phyloP scores from a whole-genome alignment of 2,888 invertebrate species.

The Drosophila birchii region DNA sequence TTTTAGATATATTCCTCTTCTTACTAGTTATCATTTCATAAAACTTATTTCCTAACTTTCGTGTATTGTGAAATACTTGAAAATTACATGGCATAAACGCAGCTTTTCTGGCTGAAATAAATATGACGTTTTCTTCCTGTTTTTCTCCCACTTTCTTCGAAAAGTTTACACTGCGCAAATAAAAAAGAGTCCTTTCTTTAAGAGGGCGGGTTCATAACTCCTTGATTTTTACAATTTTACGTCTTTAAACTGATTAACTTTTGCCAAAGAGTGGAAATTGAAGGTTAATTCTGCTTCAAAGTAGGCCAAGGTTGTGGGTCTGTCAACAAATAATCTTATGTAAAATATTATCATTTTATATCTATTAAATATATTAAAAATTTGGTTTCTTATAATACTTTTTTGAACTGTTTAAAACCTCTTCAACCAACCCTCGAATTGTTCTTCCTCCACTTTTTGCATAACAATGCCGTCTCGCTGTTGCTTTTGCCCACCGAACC shows the following conservation, averaged over 20 bases:
- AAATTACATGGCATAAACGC: not conserved
- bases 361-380: not conserved
- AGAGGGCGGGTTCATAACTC: not conserved
- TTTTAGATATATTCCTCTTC: no score
- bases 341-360: not conserved
- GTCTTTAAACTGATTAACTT: not conserved
- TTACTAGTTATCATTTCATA: no score
- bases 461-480: slow-evolving; percentile 56
- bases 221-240: no score
- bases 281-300: not conserved
- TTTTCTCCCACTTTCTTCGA: slow-evolving; percentile 4
- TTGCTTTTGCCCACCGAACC: slow-evolving; percentile 36
- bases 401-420: not conserved
- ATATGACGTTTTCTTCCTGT: slow-evolving; percentile 11
- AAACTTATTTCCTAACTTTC: not conserved
- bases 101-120: not conserved
- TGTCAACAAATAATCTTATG: not conserved
- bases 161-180: slow-evolving; percentile 65
- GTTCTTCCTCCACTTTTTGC: slow-evolving; percentile 52
- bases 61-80: not conserved
- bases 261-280: not conserved
- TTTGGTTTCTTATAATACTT: no score
- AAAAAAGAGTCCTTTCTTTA: slow-evolving; percentile 34
- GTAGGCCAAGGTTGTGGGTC: not conserved
- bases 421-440: no score